Conservation (phyloP, 2,888 invertebrate species). For the Cerastis leucographa region DNA sequence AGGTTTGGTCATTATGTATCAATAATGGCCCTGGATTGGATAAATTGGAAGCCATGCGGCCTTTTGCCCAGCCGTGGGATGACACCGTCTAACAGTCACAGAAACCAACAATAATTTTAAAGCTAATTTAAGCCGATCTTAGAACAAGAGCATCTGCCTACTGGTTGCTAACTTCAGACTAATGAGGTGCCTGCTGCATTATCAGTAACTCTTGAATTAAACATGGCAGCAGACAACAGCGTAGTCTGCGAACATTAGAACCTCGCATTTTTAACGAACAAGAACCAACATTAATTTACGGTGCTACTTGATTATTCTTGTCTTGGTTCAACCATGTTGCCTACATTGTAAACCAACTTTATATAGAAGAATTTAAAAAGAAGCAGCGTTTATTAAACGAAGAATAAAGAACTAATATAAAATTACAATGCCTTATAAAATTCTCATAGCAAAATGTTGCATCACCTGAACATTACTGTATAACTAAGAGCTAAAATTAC, state of each 20-base stretch:
- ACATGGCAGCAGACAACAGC: conserved; percentile 16
- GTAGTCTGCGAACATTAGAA: background rate
- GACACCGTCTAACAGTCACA: background rate
- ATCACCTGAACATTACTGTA: conserved; percentile 7
- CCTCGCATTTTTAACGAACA: background rate
- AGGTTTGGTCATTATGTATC: background rate
- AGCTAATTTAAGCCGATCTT: background rate
- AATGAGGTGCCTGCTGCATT: conserved; percentile 30
- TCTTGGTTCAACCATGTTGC: background rate
- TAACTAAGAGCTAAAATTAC: conserved; percentile 32
- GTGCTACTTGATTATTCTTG: conserved; percentile 2
- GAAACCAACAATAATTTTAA: background rate
- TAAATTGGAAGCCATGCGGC: background rate
- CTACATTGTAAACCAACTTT: background rate
- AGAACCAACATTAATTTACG: conserved; percentile 6
- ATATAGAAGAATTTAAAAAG: too few relatives aligned
- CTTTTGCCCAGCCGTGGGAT: background rate
- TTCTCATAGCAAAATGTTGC: conserved; percentile 31
- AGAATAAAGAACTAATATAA: background rate
- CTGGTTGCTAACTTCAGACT: background rate
- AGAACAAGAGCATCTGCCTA: background rate
- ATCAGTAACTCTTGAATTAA: conserved; percentile 24
- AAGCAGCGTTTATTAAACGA: background rate
- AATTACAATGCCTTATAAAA: conserved; percentile 28
- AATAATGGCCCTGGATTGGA: background rate